Conservation (phyloP, 1,140 invertebrate species). For the Pentalonia nigronervosa region DNA sequence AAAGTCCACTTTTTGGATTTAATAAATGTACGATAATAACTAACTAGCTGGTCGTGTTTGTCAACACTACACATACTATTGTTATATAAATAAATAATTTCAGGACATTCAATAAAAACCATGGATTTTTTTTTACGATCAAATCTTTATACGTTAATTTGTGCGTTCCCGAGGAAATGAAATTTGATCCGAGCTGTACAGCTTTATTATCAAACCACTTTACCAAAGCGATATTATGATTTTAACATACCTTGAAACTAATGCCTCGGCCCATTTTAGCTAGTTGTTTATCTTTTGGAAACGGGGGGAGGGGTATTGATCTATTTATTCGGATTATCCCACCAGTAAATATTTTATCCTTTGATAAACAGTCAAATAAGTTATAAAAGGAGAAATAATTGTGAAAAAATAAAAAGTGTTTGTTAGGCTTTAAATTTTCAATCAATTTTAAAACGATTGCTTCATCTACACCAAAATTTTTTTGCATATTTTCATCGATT, state of each 20-base stretch:
- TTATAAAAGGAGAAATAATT: constrained; percentile 36
- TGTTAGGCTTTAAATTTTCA: constrained; percentile 55
- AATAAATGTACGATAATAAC: no score
- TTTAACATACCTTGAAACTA: constrained; percentile 15
- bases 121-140: constrained; percentile 29
- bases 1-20: no score
- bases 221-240: constrained; percentile 30
- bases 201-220: constrained; percentile 34
- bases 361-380: constrained; percentile 52
- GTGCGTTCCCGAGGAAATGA: constrained; percentile 1
- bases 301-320: constrained; percentile 56
- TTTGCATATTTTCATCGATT: constrained; percentile 53
- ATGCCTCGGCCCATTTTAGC: constrained; percentile 59
- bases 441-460: constrained; percentile 15
- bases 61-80: no score
- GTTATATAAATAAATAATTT: no score
- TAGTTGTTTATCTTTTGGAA: constrained; percentile 59
- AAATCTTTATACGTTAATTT: background rate
- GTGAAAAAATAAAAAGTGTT: constrained; percentile 59
- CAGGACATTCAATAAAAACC: no score
- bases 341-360: constrained; percentile 38
- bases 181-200: constrained; percentile 36
- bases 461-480: constrained; percentile 47
- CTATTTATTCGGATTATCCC: constrained; percentile 59
- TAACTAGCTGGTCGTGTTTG: no score